phyloP scores from a whole-genome alignment of 2,888 invertebrate species.

The Agrochola lychnidis region DNA sequence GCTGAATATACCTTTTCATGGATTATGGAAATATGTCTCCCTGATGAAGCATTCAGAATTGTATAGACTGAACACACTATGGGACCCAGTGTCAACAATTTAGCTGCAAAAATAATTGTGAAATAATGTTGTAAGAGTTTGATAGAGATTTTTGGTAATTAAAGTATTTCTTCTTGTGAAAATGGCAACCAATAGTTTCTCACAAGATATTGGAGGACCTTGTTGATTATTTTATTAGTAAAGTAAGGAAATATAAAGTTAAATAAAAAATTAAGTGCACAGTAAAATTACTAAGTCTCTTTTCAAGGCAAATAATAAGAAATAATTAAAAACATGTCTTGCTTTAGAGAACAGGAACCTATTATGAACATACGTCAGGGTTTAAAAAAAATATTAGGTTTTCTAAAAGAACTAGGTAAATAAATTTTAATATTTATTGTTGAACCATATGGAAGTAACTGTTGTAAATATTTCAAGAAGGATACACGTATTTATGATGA shows the following conservation, averaged over 20 bases:
- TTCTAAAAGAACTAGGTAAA: not conserved
- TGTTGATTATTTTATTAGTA: not conserved
- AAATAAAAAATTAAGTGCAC: not conserved
- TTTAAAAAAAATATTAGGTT: not conserved
- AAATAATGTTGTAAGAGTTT: not conserved
- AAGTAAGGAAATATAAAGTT: no score
- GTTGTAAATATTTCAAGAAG: not conserved
- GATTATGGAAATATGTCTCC: not conserved
- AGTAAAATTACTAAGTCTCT: not conserved
- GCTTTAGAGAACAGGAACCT: not conserved
- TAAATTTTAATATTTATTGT: not conserved
- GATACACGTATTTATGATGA: conserved; percentile 23
- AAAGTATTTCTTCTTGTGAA: not conserved
- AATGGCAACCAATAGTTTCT: not conserved
- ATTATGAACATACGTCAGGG: not conserved
- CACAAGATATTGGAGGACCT: not conserved
- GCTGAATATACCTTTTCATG: no score
- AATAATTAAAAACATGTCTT: not conserved
- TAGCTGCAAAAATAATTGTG: not conserved
- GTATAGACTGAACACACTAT: not conserved
- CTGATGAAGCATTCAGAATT: not conserved
- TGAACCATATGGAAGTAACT: not conserved
- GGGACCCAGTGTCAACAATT: not conserved
- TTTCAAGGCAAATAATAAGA: not conserved
- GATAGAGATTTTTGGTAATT: not conserved